A percentile compares a stretch with the other conserved stretches of the same genome.
Conservation (phyloP, 2,888 invertebrate genomes). For the Icerya purchasi region DNA sequence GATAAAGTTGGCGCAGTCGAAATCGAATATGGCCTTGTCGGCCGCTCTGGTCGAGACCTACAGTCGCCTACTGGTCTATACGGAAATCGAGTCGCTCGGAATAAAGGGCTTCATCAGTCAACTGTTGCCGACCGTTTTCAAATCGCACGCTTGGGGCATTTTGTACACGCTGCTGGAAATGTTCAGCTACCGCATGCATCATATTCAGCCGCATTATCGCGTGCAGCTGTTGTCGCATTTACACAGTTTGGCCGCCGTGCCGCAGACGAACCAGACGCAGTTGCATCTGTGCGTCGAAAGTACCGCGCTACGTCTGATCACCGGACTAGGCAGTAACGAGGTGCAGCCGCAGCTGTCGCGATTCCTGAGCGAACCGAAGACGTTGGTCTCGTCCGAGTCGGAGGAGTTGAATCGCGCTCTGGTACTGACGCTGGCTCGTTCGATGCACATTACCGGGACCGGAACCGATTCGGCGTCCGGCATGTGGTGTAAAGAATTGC, state of each 20-base stretch:
- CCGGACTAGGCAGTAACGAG: constrained; percentile 78
- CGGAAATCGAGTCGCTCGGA: constrained; percentile 87
- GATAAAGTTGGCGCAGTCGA: constrained; percentile 70
- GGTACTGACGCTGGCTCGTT: constrained; percentile 78
- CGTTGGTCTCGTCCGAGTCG: constrained; percentile 76
- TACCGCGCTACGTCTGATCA: constrained; percentile 64
- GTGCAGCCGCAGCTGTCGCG: constrained; percentile 83
- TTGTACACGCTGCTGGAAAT: constrained; percentile 87
- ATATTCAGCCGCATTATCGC: constrained; percentile 86
- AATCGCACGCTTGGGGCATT: constrained; percentile 84
- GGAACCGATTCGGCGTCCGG: constrained; percentile 38
- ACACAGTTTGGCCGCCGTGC: constrained; percentile 72
- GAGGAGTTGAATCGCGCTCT: constrained; percentile 84
- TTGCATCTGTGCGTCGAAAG: constrained; percentile 79
- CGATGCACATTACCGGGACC: constrained; percentile 58
- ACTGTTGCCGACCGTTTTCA: constrained; percentile 71
- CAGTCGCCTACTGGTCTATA: constrained; percentile 75
- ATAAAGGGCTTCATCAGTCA: constrained; percentile 94
- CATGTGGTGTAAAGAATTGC: constrained; percentile 72
- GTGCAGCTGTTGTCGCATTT: constrained; percentile 78
- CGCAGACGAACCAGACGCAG: constrained; percentile 87
- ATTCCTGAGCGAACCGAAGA: constrained; percentile 76
- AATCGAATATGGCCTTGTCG: constrained; percentile 60
- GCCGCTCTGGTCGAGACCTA: constrained; percentile 90
- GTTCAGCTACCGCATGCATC: constrained; percentile 90